Base-by-base conservation (phyloP, 2,888 invertebrate species). In the Diaperis boleti region DNA sequence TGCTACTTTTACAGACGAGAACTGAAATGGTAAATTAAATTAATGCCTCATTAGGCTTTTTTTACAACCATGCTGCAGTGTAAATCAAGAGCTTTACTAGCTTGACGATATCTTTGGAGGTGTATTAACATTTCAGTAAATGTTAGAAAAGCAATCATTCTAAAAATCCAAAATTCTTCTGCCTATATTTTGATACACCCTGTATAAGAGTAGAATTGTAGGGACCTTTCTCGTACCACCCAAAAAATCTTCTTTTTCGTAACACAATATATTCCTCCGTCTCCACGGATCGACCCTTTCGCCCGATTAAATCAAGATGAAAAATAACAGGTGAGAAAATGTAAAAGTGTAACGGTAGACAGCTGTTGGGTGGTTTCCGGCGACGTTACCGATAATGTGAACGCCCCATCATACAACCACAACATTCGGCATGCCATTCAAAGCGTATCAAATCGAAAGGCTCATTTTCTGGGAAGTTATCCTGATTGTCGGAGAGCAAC, bases 391-490 rank as follows among this genome's bases (percentile, higher is more conserved):
- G 55, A 22, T 61, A 59, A 59, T 31, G 59, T 59, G 50, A 50
- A 50, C 50, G 54, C 47, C 45, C 45, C 45, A 35, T 29, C 45
- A 7, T 33, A 33, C 14, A 20, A 37, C 10, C 45, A 61, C 54
- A 61, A 37, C 49, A 65, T 65, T 65, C 56, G 65, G 45, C 59
- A 65, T 62, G 62, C 62, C 63, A 63, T 57, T 63, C 50, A 55
- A 60, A 66, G 44, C 65, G 55, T 59, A 41, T 47, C 65, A 29
- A 65, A 65, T 61, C 57, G 29, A 37, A 49, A 59, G 52, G 49
- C 63, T 72, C 67, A 70, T 71, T 72, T 72, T 72, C 71, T 72
- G 72, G 69, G 71, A 73, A 73, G 66, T 68, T 67, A 70, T 66
- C 66, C 62, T 64, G 71, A 72, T 73, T 74, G 72, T 72, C 68